Evolutionary conservation across 2,888 invertebrate genomes (phyloP).

Genomic region (Pharmacophagus antenor): DNA sequence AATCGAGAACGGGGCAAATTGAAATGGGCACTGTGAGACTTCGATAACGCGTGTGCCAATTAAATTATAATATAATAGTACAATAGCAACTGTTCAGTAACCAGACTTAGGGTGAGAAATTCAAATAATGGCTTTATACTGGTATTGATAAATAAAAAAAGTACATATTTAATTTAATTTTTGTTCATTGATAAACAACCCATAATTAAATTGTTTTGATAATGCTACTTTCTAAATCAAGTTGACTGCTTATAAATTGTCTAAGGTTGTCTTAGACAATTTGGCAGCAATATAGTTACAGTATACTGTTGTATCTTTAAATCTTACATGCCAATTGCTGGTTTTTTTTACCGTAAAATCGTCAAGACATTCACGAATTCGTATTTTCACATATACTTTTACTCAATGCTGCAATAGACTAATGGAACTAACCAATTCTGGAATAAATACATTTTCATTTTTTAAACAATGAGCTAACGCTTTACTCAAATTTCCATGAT

Average conservation of each 20-base stretch:
- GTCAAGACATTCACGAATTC: no score
- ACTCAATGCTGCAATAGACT: not conserved
- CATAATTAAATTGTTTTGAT: no score
- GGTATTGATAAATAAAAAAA: not conserved
- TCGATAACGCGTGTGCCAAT: constrained; percentile 14
- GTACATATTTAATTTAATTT: no score
- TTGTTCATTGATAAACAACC: no score
- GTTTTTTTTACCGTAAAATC: no score
- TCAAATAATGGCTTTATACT: not conserved
- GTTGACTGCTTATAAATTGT: no score
- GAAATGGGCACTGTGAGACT: constrained; percentile 39
- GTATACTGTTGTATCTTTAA: no score
- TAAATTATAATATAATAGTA: not conserved
- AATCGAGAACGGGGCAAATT: constrained; percentile 41
- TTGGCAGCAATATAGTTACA: no score
- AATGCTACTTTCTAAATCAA: no score
- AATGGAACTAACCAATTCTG: not conserved
- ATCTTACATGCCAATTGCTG: no score
- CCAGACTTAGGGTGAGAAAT: not conserved
- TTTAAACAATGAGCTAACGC: not conserved
- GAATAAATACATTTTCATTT: not conserved
- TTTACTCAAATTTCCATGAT: not conserved
- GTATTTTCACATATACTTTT: not conserved
- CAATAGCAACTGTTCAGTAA: not conserved
- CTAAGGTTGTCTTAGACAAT: no score